Evolutionary conservation across 2,797 vertebrate species (phyloP).

Genomic region (Gorsachius magnificus): DNA sequence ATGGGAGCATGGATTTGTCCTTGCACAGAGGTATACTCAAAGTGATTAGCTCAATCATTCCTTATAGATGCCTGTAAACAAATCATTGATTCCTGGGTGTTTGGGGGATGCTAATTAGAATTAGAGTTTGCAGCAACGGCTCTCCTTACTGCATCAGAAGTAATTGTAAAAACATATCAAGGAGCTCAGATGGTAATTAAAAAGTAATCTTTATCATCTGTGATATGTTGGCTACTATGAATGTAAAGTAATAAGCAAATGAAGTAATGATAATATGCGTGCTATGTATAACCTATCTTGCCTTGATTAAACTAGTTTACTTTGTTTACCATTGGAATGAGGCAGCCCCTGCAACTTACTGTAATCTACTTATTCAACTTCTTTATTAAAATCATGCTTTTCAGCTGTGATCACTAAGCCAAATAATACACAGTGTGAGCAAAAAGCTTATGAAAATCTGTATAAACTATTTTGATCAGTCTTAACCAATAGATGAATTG

Average conservation of each 20-base stretch:
- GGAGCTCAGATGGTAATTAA: not conserved
- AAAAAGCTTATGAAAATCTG: slow-evolving; percentile 62
- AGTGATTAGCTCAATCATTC: not conserved
- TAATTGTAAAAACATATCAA: not conserved
- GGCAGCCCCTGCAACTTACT: not conserved
- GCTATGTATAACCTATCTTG: not conserved
- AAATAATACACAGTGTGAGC: slow-evolving; percentile 44
- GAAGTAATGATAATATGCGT: not conserved
- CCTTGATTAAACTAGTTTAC: not conserved
- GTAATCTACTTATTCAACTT: slow-evolving; percentile 59
- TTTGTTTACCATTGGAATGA: slow-evolving; percentile 34
- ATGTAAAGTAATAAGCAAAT: not conserved
- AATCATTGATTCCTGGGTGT: not conserved
- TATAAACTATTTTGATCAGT: slow-evolving; percentile 59
- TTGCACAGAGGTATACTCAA: not conserved
- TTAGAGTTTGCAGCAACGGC: not conserved
- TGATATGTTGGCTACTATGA: not conserved
- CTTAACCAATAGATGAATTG: slow-evolving; percentile 34
- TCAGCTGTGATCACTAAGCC: slow-evolving; percentile 51
- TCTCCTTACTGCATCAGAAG: not conserved
- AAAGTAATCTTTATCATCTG: not conserved
- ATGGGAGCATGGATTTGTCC: not conserved
- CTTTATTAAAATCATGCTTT: slow-evolving; percentile 59
- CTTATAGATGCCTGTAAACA: not conserved
- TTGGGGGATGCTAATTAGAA: not conserved